Evolutionary conservation across 2,113 vertebrate genomes (phyloP).

Genomic region (Campylomormyrus numenius): DNA sequence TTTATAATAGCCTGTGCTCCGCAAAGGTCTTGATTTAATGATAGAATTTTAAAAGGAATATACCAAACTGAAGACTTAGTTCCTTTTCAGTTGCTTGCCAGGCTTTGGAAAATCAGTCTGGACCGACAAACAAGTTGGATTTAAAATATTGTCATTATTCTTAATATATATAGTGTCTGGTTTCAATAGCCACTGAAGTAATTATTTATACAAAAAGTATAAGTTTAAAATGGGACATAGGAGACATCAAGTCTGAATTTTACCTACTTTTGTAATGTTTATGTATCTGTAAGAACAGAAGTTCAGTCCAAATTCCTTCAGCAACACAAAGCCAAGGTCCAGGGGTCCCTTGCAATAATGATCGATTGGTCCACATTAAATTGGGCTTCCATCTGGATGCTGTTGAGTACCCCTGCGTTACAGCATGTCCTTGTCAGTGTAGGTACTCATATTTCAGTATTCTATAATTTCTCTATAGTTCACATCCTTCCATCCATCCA

Average conservation of each 20-base stretch:
- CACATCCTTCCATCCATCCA: not conserved
- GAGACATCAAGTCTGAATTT: not conserved
- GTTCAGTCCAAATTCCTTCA: not conserved
- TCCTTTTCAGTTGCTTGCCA: not conserved
- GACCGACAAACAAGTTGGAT: not conserved
- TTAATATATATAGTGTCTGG: not conserved
- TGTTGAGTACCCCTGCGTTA: not conserved
- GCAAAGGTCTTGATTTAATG: constrained; percentile 24
- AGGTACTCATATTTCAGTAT: not conserved
- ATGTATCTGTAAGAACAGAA: not conserved
- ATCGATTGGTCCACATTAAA: not conserved
- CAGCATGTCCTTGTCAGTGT: not conserved
- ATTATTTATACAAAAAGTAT: not conserved
- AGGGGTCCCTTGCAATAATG: not conserved
- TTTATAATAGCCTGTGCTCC: not conserved
- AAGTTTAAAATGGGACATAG: not conserved
- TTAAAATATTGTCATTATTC: not conserved
- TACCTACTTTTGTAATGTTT: not conserved
- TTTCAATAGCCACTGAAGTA: not conserved
- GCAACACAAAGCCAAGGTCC: not conserved
- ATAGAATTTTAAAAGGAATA: constrained; percentile 13
- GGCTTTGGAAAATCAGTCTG: not conserved
- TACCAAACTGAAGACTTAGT: not conserved
- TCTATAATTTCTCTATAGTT: not conserved
- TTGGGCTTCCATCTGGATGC: not conserved